Conservation (phyloP, 2,797 vertebrate species). For the Micromesistius poutassou region DNA sequence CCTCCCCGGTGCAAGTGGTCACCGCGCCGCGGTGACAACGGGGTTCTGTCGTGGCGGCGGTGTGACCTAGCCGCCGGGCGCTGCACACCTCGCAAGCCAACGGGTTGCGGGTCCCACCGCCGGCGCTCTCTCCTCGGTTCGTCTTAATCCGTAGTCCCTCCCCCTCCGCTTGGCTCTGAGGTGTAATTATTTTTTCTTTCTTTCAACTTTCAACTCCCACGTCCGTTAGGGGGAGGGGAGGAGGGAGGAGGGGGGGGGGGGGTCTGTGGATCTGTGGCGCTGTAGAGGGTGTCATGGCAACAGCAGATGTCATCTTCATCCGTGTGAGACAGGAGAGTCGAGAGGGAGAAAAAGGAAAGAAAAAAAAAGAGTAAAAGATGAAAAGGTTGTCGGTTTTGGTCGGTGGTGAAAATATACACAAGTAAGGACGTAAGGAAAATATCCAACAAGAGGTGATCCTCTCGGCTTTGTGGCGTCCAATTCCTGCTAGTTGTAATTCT, state of each 20-base stretch:
- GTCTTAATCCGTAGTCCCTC: not conserved
- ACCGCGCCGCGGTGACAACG: too few relatives aligned
- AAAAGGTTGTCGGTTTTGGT: not conserved
- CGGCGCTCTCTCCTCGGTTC: too few relatives aligned
- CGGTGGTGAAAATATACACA: not conserved
- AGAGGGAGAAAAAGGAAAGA: not conserved
- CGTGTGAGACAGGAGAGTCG: slow-evolving; percentile 12
- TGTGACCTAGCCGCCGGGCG: too few relatives aligned
- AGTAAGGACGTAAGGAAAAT: too few relatives aligned
- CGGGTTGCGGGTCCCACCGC: too few relatives aligned
- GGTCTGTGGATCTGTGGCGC: not conserved
- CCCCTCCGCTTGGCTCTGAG: not conserved
- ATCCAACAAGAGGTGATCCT: too few relatives aligned
- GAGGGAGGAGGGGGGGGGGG: not conserved
- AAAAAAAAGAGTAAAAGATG: not conserved
- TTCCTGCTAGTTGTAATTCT: too few relatives aligned
- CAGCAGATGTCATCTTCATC: slow-evolving; percentile 30
- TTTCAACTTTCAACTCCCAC: slow-evolving; percentile 15
- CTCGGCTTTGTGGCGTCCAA: too few relatives aligned
- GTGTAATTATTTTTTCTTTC: not conserved
- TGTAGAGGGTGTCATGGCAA: slow-evolving; percentile 28
- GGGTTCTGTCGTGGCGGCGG: too few relatives aligned
- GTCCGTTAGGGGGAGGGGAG: slow-evolving; percentile 13
- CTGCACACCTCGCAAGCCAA: too few relatives aligned
- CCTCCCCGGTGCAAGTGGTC: too few relatives aligned